phyloP scores from a whole-genome alignment of 2,797 vertebrate species.

The Todus mexicanus region DNA sequence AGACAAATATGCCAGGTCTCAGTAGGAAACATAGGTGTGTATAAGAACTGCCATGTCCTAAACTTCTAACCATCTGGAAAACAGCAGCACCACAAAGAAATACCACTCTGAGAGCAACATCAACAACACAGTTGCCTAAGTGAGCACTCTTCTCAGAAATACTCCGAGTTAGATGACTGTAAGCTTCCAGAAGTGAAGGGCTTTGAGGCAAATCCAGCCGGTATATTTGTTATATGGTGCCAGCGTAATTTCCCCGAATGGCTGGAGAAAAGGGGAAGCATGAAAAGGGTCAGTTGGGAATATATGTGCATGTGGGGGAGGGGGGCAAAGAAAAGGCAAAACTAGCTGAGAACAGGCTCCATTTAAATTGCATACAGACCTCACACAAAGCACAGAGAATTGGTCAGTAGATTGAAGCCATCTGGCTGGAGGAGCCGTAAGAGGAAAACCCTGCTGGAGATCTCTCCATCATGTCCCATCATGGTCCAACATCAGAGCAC shows the following conservation, averaged over 20 bases:
- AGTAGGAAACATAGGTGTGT: neutral
- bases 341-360: slow-evolving; percentile 51
- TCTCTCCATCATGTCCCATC: slow-evolving; percentile 38
- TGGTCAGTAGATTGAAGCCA: slow-evolving; percentile 70
- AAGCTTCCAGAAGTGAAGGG: neutral
- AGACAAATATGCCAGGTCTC: neutral
- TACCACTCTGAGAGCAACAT: neutral
- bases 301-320: slow-evolving; percentile 25
- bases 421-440: slow-evolving; percentile 60
- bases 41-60: neutral
- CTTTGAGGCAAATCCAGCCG: slow-evolving; percentile 1
- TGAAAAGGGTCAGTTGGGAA: slow-evolving; percentile 40
- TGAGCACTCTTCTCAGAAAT: slow-evolving; percentile 31
- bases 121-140: neutral
- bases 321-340: slow-evolving; percentile 47
- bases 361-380: slow-evolving; percentile 59
- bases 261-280: slow-evolving; percentile 10
- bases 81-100: slow-evolving; percentile 15
- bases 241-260: neutral
- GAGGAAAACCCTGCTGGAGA: slow-evolving; percentile 56
- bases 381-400: slow-evolving; percentile 65
- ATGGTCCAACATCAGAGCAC: slow-evolving; percentile 47
- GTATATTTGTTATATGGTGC: slow-evolving; percentile 20
- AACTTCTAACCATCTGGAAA: neutral
- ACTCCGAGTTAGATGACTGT: neutral